Evolutionary conservation across 2,113 vertebrate species (phyloP).

Genomic region (Chamaea fasciata): DNA sequence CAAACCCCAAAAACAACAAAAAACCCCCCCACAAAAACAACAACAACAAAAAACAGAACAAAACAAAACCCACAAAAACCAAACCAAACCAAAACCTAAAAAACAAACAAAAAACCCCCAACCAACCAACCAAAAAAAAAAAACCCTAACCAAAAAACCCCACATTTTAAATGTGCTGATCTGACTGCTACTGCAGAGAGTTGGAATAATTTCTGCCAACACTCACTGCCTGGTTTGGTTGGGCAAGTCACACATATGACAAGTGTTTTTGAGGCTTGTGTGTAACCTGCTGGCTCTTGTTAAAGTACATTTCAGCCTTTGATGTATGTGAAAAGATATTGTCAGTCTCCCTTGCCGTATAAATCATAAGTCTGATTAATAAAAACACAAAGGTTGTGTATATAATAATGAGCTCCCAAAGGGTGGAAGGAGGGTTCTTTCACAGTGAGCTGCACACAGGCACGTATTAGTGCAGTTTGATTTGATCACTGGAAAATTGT

Average conservation of each 20-base stretch:
- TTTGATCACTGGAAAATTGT: slow-evolving; percentile 57
- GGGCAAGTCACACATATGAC: slow-evolving; percentile 47
- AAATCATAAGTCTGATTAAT: slow-evolving; percentile 53
- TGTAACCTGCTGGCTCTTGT: slow-evolving; percentile 58
- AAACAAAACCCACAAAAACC: background rate
- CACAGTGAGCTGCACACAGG: slow-evolving; percentile 25
- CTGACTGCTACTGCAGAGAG: background rate
- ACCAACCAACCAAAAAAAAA: background rate
- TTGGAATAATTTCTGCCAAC: slow-evolving; percentile 25
- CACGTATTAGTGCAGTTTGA: slow-evolving; percentile 39
- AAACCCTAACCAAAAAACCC: too few species aligned
- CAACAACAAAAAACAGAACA: too few species aligned
- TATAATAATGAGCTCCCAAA: slow-evolving; percentile 60
- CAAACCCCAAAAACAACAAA: too few species aligned
- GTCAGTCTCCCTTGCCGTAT: slow-evolving; percentile 34
- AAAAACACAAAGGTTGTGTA: slow-evolving; percentile 47
- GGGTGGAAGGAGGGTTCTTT: slow-evolving; percentile 32
- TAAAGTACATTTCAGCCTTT: slow-evolving; percentile 50
- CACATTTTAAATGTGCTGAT: background rate
- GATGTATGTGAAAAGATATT: slow-evolving; percentile 55
- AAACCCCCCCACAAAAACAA: background rate
- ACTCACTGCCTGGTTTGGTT: slow-evolving; percentile 27
- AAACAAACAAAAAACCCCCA: too few species aligned
- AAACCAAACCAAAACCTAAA: background rate
- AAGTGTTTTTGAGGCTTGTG: slow-evolving; percentile 50